Conservation (phyloP, 2,113 vertebrate species). For the Gnathonemus longibarbis region DNA sequence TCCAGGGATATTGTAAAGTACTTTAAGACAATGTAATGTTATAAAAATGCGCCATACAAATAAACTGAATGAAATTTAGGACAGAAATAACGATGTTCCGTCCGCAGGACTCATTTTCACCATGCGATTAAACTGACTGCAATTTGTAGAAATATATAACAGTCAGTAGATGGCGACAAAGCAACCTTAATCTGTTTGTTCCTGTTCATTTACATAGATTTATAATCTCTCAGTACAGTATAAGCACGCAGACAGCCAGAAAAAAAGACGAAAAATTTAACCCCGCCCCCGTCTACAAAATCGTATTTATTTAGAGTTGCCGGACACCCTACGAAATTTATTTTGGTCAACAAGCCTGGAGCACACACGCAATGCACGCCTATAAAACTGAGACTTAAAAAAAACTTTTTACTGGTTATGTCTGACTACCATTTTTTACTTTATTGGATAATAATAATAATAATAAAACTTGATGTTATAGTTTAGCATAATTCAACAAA, state of each 20-base stretch:
- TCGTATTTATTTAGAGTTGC: background rate
- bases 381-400: background rate
- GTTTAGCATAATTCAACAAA: background rate
- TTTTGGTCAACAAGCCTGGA: background rate
- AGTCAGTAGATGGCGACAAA: background rate
- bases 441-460: background rate
- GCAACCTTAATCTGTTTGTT: background rate
- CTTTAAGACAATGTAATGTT: background rate
- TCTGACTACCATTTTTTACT: background rate
- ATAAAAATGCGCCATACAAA: background rate
- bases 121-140: background rate
- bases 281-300: background rate
- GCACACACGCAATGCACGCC: background rate
- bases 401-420: background rate
- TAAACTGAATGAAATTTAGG: background rate
- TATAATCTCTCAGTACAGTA: background rate
- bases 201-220: background rate
- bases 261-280: background rate
- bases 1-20: background rate
- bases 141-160: background rate
- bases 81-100: background rate
- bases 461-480: background rate
- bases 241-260: background rate
- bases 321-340: background rate
- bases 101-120: background rate